Evolutionary conservation across 2,888 invertebrate species (phyloP).

Genomic region (Muschampia plurimacula): DNA sequence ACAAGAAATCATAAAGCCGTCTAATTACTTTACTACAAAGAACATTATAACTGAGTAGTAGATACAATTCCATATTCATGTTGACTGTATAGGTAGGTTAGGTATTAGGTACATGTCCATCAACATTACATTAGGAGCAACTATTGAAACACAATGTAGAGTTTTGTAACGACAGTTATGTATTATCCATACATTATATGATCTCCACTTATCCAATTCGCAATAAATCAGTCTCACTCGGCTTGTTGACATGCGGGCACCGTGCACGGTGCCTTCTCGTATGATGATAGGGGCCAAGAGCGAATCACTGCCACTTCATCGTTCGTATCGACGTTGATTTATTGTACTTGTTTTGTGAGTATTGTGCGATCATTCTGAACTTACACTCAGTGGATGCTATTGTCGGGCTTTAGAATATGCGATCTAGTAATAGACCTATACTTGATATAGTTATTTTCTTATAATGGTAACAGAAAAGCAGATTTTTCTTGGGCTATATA

Average conservation of each 20-base stretch:
- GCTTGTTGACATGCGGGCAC: conserved; percentile 50
- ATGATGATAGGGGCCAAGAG: conserved; percentile 33
- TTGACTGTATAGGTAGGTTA: background rate
- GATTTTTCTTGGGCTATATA: no score
- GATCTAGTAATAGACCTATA: no score
- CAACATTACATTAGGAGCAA: background rate
- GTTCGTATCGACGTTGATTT: conserved; percentile 31
- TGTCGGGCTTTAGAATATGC: no score
- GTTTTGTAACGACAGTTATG: no score
- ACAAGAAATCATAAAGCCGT: no score
- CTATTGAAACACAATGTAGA: background rate
- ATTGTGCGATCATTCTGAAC: background rate
- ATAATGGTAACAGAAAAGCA: no score
- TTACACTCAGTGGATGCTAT: background rate
- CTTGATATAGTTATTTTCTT: no score
- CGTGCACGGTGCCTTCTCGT: conserved; percentile 1
- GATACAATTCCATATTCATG: no score
- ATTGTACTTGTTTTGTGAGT: conserved; percentile 19
- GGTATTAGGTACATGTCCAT: background rate
- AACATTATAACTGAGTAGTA: no score
- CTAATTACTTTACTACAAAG: no score
- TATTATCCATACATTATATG: conserved; percentile 38
- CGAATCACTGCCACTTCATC: conserved; percentile 32
- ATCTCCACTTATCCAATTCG: conserved; percentile 52
- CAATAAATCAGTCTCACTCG: conserved; percentile 45